Evolutionary conservation across 2,797 vertebrate species (phyloP), one percentile per base, ranked within the genome.

Genomic region (Oryzias sinensis): DNA sequence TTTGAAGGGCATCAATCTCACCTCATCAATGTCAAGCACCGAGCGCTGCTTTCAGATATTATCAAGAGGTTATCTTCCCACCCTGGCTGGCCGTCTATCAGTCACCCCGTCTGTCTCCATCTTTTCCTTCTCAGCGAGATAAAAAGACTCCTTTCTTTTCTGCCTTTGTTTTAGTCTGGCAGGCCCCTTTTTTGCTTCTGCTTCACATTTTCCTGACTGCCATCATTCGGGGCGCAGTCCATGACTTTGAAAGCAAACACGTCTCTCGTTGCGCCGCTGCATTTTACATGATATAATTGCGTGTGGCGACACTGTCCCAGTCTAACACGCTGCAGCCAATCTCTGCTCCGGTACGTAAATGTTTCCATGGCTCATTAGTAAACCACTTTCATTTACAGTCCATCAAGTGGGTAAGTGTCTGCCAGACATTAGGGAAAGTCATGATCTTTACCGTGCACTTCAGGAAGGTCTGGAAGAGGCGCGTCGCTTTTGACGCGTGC

Each of bases 1-100:
- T 91, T 91, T 93, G 90, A 92, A 93, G 90, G 91, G 89, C 90
- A 87, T 90, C 90, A 87, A 82, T 90, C 87, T 88, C 75, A 77
- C 81, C 82, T 85, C 83, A 87, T 88, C 88, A 90, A 88, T 86
- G 84, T 88, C 89, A 79, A 78, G 79, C 73, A 74, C 72, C 72
- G 72, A 44, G 69, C 52, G 52, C 56, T 72, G 76, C 80, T 77
- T 76, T 83, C 74, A 68, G 89, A 90, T 88, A 84, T 85, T 85
- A 88, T 90, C 89, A 88, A 77, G 86, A 82, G 86, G 87, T 89
- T 90, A 88, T 90, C 86, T 83, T 69, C 77, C 79, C 76, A 53
- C 59, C 65, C 74, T 56, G 75, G 67, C 80, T 78, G 74, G 68
- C 72, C 60, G 73, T 83, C 79, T 77, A 65, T 76, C 75, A 76